These are phyloP conservation scores for Papilio aristodemus DNA, from an alignment of 1,140 invertebrate genomes.

Conservation along the genomic window DNA sequence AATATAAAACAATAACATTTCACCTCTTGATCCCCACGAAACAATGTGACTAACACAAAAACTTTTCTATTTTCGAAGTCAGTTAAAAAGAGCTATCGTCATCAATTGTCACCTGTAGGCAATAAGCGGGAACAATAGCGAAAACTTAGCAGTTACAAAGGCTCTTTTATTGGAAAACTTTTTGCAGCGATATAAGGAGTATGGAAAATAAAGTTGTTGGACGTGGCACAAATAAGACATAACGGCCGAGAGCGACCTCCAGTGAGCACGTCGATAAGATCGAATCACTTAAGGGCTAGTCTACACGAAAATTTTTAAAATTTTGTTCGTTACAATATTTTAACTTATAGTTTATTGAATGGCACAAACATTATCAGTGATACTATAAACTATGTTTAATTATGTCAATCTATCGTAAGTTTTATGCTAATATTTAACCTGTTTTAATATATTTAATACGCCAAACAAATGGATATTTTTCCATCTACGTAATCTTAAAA, in stretches of 20 bases:
- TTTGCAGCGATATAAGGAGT: slow-evolving; percentile 58
- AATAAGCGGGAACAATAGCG: slow-evolving; percentile 68
- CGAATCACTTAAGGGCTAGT: slow-evolving; percentile 22
- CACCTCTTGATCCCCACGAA: slow-evolving; percentile 29
- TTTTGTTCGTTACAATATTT: not conserved
- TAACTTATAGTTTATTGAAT: not conserved
- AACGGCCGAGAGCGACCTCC: slow-evolving; percentile 42
- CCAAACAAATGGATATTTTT: too few species aligned
- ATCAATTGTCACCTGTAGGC: slow-evolving; percentile 77
- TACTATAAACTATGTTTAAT: too few species aligned
- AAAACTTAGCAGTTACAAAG: slow-evolving; percentile 63
- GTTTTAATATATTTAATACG: too few species aligned
- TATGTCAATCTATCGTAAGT: too few species aligned
- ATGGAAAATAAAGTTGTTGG: slow-evolving; percentile 75
- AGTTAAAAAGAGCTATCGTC: slow-evolving; percentile 71
- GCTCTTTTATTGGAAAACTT: slow-evolving; percentile 78
- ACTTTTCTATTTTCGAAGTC: slow-evolving; percentile 58
- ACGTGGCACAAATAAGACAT: slow-evolving; percentile 74
- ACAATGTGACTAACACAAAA: slow-evolving; percentile 44
- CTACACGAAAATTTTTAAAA: not conserved
- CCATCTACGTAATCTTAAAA: too few species aligned
- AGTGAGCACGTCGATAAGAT: slow-evolving; percentile 21
- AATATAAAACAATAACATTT: slow-evolving; percentile 32
- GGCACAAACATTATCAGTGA: too few species aligned
- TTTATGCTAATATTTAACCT: too few species aligned